A percentile compares a stretch with the other conserved stretches of the same genome.
phyloP scores from a whole-genome alignment of 2,797 vertebrate species.

The Chrysolophus pictus region DNA sequence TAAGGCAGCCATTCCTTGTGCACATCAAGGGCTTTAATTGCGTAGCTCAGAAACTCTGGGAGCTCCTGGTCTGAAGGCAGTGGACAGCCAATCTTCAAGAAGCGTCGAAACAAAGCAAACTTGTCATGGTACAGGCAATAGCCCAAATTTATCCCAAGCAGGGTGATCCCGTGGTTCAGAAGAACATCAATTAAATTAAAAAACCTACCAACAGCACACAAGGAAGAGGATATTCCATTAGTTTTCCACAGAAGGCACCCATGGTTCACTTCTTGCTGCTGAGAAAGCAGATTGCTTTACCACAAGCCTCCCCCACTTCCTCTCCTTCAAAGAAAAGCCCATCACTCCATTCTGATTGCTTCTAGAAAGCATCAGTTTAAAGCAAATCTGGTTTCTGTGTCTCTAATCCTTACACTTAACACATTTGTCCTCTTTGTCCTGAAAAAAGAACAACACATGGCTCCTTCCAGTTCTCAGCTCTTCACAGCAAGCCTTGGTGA shows the following conservation, averaged over 20 bases:
- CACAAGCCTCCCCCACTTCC: neutral
- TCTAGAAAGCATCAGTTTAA: neutral
- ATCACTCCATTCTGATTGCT: neutral
- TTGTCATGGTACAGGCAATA: constrained; percentile 75
- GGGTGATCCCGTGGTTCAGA: constrained; percentile 76
- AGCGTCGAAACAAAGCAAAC: constrained; percentile 76
- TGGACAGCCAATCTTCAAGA: constrained; percentile 76
- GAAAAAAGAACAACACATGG: neutral
- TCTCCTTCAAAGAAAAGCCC: neutral
- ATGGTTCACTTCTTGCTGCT: neutral
- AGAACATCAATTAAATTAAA: constrained; percentile 74
- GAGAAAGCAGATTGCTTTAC: neutral
- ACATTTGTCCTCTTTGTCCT: neutral
- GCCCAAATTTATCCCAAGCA: constrained; percentile 77
- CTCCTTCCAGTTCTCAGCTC: neutral
- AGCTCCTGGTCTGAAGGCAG: constrained; percentile 65
- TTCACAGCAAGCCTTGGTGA: neutral
- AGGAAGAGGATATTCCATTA: neutral
- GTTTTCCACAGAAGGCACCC: neutral
- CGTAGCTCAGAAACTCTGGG: constrained; percentile 61
- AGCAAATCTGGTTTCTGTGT: neutral
- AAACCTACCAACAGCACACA: constrained; percentile 50
- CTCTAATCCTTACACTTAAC: neutral
- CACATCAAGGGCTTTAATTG: constrained; percentile 36
- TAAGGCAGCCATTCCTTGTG: constrained; percentile 82